Conservation (phyloP, 1,140 invertebrate species). For the Ceratina japonica region DNA sequence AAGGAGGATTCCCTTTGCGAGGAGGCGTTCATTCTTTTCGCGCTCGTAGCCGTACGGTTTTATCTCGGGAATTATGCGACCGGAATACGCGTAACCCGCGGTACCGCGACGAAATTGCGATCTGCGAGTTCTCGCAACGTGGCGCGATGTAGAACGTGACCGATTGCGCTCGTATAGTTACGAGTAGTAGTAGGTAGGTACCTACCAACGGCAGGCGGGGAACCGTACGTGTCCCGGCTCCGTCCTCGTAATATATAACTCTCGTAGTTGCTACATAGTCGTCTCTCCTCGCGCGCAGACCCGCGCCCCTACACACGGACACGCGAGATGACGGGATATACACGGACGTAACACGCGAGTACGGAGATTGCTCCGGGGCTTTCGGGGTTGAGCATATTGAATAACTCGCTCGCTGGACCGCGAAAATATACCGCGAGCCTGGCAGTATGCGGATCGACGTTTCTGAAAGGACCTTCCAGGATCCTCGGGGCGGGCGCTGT, state of each 20-base stretch:
- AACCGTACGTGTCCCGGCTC: constrained; percentile 49
- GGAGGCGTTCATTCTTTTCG: too few species aligned
- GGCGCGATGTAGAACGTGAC: constrained; percentile 31
- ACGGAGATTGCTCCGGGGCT: constrained; percentile 77
- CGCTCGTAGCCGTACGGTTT: not conserved
- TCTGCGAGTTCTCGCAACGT: constrained; percentile 30
- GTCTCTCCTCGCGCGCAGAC: not conserved
- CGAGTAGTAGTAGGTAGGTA: not conserved
- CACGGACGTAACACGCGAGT: constrained; percentile 26
- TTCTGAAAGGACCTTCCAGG: constrained; percentile 67
- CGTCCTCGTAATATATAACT: constrained; percentile 47
- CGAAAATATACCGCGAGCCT: constrained; percentile 77
- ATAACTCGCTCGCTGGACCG: constrained; percentile 80
- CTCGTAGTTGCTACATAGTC: constrained; percentile 22
- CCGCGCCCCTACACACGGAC: not conserved
- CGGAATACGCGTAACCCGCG: not conserved
- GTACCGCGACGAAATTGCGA: constrained; percentile 2
- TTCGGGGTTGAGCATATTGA: constrained; percentile 79
- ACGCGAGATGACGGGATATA: not conserved
- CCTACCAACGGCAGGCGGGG: not conserved
- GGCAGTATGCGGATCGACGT: constrained; percentile 67
- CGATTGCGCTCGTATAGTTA: constrained; percentile 27
- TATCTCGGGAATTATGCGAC: not conserved
- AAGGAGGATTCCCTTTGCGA: too few species aligned
- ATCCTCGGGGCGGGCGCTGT: constrained; percentile 64